Percentiles rank a stretch among this genome's conserved stretches.
Evolutionary conservation across 1,140 invertebrate species (phyloP).

Genomic region (Nixonia krombeini): DNA sequence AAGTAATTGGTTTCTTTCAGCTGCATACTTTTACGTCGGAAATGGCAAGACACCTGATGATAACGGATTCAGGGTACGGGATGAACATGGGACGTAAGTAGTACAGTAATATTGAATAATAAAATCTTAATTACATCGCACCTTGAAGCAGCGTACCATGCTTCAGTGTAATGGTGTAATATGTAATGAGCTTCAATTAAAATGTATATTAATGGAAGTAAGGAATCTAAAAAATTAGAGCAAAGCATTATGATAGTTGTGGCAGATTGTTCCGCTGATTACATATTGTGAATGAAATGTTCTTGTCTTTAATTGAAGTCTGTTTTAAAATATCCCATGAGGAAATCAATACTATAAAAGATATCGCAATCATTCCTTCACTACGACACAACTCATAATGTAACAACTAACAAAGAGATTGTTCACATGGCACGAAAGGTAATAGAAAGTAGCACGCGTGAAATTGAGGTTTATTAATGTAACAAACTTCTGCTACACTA

Average conservation of each 20-base stretch:
- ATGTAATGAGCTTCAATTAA: too few species aligned
- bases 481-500: neutral
- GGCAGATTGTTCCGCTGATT: too few species aligned
- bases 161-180: neutral
- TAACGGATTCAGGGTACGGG: slow-evolving; percentile 82
- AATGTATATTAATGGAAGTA: neutral
- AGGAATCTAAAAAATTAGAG: neutral
- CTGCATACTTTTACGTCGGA: slow-evolving; percentile 90
- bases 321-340: too few species aligned
- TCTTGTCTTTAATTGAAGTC: too few species aligned
- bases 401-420: too few species aligned
- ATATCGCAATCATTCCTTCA: too few species aligned
- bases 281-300: too few species aligned
- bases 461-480: slow-evolving; percentile 8
- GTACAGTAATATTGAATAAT: slow-evolving; percentile 11
- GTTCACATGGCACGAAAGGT: neutral
- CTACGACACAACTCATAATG: too few species aligned
- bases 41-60: slow-evolving; percentile 76
- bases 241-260: too few species aligned
- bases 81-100: slow-evolving; percentile 81
- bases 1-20: slow-evolving; percentile 71
- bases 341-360: too few species aligned
- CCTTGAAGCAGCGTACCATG: slow-evolving; percentile 1
- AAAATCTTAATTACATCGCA: slow-evolving; percentile 7
- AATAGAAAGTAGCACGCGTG: slow-evolving; percentile 1